These are phyloP conservation scores for Furcifer pardalis DNA, from an alignment of 2,797 vertebrate genomes.

Conservation along the genomic window DNA sequence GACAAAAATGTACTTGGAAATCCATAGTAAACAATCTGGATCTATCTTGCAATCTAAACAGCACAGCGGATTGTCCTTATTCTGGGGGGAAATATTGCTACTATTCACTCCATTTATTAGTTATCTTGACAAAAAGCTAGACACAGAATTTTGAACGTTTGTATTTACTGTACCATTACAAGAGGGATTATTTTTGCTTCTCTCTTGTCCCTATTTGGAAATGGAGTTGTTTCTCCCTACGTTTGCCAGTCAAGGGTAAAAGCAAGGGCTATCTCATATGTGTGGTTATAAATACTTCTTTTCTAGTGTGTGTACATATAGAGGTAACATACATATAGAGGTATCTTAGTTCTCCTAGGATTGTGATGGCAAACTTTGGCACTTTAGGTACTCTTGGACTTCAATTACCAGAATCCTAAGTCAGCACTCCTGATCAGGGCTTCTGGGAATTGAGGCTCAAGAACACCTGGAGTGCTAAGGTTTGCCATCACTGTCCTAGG, in stretches of 20 bases:
- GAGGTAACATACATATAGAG: background rate
- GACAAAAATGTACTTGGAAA: constrained; percentile 5
- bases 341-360: background rate
- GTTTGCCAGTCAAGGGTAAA: background rate
- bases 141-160: constrained; percentile 58
- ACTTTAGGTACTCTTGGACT: no score
- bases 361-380: no score
- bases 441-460: no score
- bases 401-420: no score
- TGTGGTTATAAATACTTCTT: background rate
- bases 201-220: constrained; percentile 41
- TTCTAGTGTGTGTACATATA: background rate
- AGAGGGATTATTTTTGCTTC: constrained; percentile 40
- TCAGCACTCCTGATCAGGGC: no score
- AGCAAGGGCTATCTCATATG: background rate
- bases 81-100: constrained; percentile 43
- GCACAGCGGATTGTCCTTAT: constrained; percentile 27
- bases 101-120: constrained; percentile 41
- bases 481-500: no score
- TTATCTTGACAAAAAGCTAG: constrained; percentile 65
- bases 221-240: background rate
- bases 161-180: constrained; percentile 40
- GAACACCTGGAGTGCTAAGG: no score
- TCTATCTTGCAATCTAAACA: background rate
- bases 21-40: constrained; percentile 1